Base-by-base conservation (phyloP, 1,140 invertebrate species). In the Diabrotica virgifera region DNA sequence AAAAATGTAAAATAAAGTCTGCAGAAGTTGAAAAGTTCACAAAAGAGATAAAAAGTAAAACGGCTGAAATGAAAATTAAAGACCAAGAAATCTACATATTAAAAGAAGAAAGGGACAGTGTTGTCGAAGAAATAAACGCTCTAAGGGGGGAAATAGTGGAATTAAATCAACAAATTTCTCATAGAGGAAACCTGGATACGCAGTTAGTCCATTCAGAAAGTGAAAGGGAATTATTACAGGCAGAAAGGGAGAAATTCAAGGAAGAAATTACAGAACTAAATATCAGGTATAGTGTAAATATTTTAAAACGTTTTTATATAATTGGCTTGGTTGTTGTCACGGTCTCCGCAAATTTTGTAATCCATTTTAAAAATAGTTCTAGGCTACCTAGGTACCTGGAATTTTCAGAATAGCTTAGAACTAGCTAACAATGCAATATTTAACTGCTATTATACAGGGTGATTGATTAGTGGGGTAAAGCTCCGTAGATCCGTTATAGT, bases 231-330 rank as follows among this genome's bases (percentile, higher is more conserved):
- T 60, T 63, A 37, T 52, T 59, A 36, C 36, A 13, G 11, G 37
- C 12, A 1, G 57, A 64, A 59, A 52, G 59, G n/a, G 70, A 70
- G 38, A 73, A 71, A 60, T 6, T 64, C 0, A 64, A 62, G 8
- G 56, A 68, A 59, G 66, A 70, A 53, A 56, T 73, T 9, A 53
- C 62, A 5, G 67, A 73, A 55, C 38, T 73, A 5, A 65, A 68
- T 55, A 59, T 70, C 8, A 37, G 60, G 60, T 14, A 8, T 7
- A 6, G 53, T 36, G 3, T 46, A 10, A 2, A 5, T 46, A 10
- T 46, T 10, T 46, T 46, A n/a, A n/a, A n/a, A n/a, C n/a, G n/a
- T n/a, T n/a, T n/a, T n/a, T n/a, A n/a, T n/a, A n/a, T n/a, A n/a
- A n/a, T n/a, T n/a, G n/a, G n/a, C n/a, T n/a, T n/a, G n/a, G n/a